Percentiles rank a stretch among this genome's conserved stretches.
These are phyloP conservation scores for Heterochromis multidens DNA, from an alignment of 2,113 vertebrate species.

Conservation along the genomic window DNA sequence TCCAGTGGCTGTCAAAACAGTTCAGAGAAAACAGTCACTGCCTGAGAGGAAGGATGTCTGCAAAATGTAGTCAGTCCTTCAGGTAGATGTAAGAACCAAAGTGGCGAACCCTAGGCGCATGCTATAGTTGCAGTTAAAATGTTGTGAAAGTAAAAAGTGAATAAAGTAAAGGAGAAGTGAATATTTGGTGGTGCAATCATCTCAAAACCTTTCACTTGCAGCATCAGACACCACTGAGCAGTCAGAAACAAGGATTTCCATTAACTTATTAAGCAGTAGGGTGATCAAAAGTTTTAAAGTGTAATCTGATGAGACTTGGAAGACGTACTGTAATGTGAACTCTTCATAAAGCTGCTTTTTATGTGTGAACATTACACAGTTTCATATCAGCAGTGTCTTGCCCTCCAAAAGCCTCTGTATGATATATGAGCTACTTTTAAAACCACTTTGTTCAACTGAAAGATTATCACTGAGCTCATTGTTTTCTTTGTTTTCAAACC, in stretches of 20 bases:
- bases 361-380: too few species aligned
- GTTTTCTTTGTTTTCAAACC: background rate
- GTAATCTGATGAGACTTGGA: background rate
- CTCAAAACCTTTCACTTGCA: too few species aligned
- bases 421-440: background rate
- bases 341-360: background rate
- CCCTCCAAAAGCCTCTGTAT: background rate
- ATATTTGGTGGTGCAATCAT: background rate
- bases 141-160: background rate
- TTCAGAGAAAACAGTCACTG: too few species aligned
- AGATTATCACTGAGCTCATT: background rate
- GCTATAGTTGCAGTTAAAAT: too few species aligned
- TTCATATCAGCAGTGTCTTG: background rate
- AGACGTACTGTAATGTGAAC: background rate
- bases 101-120: too few species aligned
- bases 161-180: background rate
- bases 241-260: background rate
- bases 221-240: background rate
- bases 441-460: background rate
- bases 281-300: background rate
- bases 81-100: too few species aligned
- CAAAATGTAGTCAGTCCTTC: too few species aligned
- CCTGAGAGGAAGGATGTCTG: too few species aligned
- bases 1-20: too few species aligned
- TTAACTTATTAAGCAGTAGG: background rate